Percentiles rank a stretch among this genome's conserved stretches.
These are phyloP conservation scores for Xenops minutus DNA, from an alignment of 2,797 vertebrate genomes.

Conservation along the genomic window DNA sequence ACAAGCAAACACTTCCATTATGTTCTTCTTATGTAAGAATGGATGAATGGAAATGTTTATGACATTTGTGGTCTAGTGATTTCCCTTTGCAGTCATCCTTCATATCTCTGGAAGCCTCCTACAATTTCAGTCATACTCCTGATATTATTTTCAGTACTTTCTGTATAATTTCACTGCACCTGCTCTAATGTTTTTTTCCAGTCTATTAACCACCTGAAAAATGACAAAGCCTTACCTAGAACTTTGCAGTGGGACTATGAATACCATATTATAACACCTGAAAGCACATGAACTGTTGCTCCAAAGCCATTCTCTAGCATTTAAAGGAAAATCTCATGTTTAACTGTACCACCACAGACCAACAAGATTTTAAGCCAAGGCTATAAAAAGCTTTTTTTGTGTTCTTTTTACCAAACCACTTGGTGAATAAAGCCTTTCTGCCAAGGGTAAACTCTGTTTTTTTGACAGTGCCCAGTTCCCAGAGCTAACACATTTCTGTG, in stretches of 20 bases:
- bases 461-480: not conserved
- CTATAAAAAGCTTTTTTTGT: not conserved
- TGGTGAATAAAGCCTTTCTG: not conserved
- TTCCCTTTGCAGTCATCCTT: not conserved
- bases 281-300: not conserved
- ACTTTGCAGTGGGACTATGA: not conserved
- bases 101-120: not conserved
- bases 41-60: not conserved
- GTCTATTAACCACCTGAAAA: slow-evolving; percentile 30
- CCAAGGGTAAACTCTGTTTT: not conserved
- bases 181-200: not conserved
- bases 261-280: not conserved
- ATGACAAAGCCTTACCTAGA: not conserved
- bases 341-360: not conserved
- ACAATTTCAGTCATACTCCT: not conserved
- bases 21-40: not conserved
- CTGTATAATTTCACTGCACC: slow-evolving; percentile 26
- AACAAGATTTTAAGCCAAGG: not conserved
- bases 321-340: not conserved
- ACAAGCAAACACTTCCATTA: not conserved
- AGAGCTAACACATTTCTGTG: not conserved
- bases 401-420: not conserved
- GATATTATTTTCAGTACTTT: not conserved
- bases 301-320: not conserved
- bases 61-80: not conserved